Base-by-base conservation (phyloP, 2,113 vertebrate genomes). In the Ictidomys tridecemlineatus region DNA sequence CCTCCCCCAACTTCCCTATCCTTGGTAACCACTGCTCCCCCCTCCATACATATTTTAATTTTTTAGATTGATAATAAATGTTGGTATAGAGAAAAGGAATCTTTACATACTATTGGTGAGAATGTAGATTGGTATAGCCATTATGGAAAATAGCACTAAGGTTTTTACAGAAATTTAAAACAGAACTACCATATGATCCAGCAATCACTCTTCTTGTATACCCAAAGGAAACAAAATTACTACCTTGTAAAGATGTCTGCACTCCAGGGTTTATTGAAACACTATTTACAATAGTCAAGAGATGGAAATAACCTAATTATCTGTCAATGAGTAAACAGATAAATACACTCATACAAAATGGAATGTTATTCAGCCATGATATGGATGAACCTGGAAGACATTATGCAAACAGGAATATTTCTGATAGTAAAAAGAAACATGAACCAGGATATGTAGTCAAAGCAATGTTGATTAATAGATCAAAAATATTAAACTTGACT, bases 351-450 rank as follows among this genome's bases (percentile, higher is more conserved):
- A 45, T 45, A 9, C 45, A 45, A 45, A 45, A 45, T 45, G 45
- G 45, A 45, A 45, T 45, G 8, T 51, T 91, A 51, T 72, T 79
- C 20, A 73, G 53, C 13, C 74, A 82, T 22, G 80, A 73, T 22
- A n/a, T 58, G 17, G 34, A 34, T 82, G 30, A 92, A 53, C 32
- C 48, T 24, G 11, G 24, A 85, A 10, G 17, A 63, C 42, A 65
- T 74, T 82, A 65, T 56, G 22, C 6, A 87, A 95, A 89, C 4
- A 83, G 26, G 26, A 86, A 90, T 20, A 70, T 79, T 95, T 92
- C 58, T 91, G 69, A 84, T 42, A 39, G 37, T 83, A 42, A 84
- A 93, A 89, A 70, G 26, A 2, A 80, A 32, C 22, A 95, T 63
- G 90, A 87, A 45, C 20, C 14, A 95, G n/a, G 42, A 79, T 86